These are phyloP conservation scores for Micromesistius poutassou DNA, from an alignment of 2,797 vertebrate species.

Conservation along the genomic window DNA sequence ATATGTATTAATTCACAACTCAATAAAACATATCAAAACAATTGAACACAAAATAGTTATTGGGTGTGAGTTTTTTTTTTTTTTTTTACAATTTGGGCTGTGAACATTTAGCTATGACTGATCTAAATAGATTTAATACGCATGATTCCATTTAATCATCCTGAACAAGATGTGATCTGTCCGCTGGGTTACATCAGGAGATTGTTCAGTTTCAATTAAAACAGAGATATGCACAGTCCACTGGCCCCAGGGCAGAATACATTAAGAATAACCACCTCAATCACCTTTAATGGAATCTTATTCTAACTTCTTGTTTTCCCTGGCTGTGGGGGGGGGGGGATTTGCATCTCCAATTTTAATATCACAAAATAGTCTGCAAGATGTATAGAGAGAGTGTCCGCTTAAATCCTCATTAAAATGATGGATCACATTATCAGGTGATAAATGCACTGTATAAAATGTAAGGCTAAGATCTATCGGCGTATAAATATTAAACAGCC, in stretches of 20 bases:
- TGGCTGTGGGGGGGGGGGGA: background rate
- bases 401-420: slow-evolving; percentile 2
- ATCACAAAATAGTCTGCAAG: background rate
- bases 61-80: background rate
- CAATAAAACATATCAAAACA: background rate
- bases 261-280: background rate
- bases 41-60: background rate
- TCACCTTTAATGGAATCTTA: background rate
- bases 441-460: slow-evolving; percentile 4
- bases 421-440: background rate
- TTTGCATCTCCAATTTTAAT: background rate
- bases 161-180: background rate
- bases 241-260: background rate
- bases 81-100: no score
- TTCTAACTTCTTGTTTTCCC: background rate
- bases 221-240: background rate
- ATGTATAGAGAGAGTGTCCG: background rate
- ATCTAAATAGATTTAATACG: background rate
- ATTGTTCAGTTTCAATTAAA: background rate
- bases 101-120: background rate
- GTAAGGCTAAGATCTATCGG: background rate
- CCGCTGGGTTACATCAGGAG: background rate
- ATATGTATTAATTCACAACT: background rate
- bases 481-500: background rate
- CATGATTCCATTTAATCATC: background rate